Evolutionary conservation across 2,888 invertebrate species (phyloP).

Genomic region (Ptychoptera albimana): DNA sequence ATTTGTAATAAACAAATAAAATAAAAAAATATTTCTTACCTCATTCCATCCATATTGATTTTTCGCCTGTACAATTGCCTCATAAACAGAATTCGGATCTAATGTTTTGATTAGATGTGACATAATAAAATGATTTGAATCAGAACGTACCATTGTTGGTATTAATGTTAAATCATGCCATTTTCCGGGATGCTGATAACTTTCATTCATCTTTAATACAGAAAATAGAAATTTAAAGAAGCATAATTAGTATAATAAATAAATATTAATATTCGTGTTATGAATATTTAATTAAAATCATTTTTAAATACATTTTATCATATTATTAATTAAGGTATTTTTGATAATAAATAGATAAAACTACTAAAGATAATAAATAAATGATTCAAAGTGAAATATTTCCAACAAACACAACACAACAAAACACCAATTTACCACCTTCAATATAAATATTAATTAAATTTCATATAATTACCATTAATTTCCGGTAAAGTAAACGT

Average conservation of each 20-base stretch:
- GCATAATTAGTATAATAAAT: background rate
- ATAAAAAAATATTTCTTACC: slow-evolving; percentile 21
- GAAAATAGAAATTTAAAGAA: slow-evolving; percentile 1
- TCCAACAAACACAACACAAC: background rate
- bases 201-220: slow-evolving; percentile 45
- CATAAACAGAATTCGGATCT: slow-evolving; percentile 51
- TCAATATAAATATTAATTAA: background rate
- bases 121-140: slow-evolving; percentile 36
- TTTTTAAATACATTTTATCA: background rate
- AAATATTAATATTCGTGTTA: background rate
- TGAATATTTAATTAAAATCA: background rate
- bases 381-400: too few species aligned
- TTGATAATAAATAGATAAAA: background rate
- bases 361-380: background rate
- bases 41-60: slow-evolving; percentile 62
- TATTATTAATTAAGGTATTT: background rate
- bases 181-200: slow-evolving; percentile 51
- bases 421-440: background rate
- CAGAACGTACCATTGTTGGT: slow-evolving; percentile 26
- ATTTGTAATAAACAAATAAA: too few species aligned
- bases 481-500: slow-evolving; percentile 42
- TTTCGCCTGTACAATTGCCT: slow-evolving; percentile 57
- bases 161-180: slow-evolving; percentile 44
- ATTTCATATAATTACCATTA: slow-evolving; percentile 34
- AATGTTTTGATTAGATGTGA: slow-evolving; percentile 45